These are phyloP conservation scores for Drosophila baimaii DNA, from an alignment of 1,140 invertebrate genomes.

Conservation along the genomic window DNA sequence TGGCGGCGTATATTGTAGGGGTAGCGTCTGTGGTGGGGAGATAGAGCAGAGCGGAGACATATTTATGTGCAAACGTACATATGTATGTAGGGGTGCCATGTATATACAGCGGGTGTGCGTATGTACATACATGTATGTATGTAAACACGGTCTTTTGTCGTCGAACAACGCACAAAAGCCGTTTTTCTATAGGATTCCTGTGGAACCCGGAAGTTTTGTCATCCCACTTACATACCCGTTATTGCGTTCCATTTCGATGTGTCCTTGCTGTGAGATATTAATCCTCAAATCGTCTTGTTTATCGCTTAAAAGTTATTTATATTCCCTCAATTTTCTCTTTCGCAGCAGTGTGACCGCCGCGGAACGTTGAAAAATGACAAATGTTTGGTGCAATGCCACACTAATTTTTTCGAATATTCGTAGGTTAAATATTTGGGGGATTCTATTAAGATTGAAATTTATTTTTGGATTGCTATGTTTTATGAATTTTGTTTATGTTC, in stretches of 20 bases:
- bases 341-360: constrained; percentile 13
- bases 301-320: constrained; percentile 62
- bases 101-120: constrained; percentile 37
- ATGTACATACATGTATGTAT: constrained; percentile 41
- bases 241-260: constrained; percentile 71
- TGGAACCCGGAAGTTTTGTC: neutral
- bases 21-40: constrained; percentile 65
- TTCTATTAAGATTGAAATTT: neutral
- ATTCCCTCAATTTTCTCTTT: constrained; percentile 37
- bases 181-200: neutral
- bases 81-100: constrained; percentile 6
- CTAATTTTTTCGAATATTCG: neutral
- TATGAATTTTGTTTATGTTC: neutral
- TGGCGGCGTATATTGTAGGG: constrained; percentile 76
- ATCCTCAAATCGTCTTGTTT: constrained; percentile 50
- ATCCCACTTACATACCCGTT: constrained; percentile 63
- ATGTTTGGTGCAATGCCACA: neutral
- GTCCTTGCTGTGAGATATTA: constrained; percentile 38
- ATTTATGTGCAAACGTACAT: constrained; percentile 1
- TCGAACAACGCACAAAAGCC: constrained; percentile 1
- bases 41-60: neutral
- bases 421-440: neutral
- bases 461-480: neutral
- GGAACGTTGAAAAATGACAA: neutral
- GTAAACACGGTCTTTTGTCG: constrained; percentile 42